Percentiles rank a stretch among this genome's conserved stretches.
phyloP scores from a whole-genome alignment of 2,113 vertebrate genomes.

The Amphilophus citrinellus region DNA sequence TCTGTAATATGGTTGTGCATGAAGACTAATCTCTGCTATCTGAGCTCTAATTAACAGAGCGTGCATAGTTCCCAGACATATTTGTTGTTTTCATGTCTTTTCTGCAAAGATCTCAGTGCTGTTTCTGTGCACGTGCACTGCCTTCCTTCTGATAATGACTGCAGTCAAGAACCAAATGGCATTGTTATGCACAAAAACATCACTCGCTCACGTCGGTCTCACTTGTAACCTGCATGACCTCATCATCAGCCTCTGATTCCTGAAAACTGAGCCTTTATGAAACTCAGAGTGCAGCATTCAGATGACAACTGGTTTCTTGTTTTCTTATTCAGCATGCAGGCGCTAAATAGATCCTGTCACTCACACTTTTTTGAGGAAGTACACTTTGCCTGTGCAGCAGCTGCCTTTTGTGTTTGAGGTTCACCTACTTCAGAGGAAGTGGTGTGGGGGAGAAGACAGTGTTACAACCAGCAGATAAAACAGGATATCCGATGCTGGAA shows the following conservation, averaged over 20 bases:
- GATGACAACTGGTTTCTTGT: constrained; percentile 11
- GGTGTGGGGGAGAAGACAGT: constrained; percentile 63
- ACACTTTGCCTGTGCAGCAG: constrained; percentile 61
- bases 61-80: constrained; percentile 68
- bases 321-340: constrained; percentile 27
- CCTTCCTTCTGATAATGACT: constrained; percentile 15
- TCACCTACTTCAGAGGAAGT: constrained; percentile 79
- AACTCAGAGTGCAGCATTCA: constrained; percentile 30
- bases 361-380: constrained; percentile 53
- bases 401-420: constrained; percentile 66
- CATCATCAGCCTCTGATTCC: constrained; percentile 30
- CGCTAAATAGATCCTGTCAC: constrained; percentile 40
- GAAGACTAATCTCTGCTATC: constrained; percentile 77
- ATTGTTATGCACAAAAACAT: constrained; percentile 29
- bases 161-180: constrained; percentile 12
- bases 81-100: constrained; percentile 60
- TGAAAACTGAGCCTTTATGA: constrained; percentile 59
- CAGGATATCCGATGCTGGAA: constrained; percentile 80
- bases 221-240: constrained; percentile 13
- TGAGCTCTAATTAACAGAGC: constrained; percentile 72
- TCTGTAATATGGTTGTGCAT: constrained; percentile 74
- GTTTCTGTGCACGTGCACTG: constrained; percentile 54
- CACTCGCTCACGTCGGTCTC: neutral
- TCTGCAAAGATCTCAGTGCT: constrained; percentile 45
- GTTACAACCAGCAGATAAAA: constrained; percentile 72